These are phyloP conservation scores for Colletes collaris DNA, from an alignment of 2,888 invertebrate genomes.

Conservation along the genomic window DNA sequence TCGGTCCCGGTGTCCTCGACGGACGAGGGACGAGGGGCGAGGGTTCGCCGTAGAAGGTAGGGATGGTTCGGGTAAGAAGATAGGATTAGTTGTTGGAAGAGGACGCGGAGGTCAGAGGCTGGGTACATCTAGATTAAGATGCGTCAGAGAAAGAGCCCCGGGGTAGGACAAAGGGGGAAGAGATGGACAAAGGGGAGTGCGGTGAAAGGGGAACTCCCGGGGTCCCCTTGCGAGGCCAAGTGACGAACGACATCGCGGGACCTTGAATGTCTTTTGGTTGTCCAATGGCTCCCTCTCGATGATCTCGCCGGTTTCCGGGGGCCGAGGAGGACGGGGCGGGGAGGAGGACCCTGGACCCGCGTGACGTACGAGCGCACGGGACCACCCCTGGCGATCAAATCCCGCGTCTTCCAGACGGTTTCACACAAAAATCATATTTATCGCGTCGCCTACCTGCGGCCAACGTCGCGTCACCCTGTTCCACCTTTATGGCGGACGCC, in stretches of 20 bases:
- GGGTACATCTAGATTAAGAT: constrained; percentile 78
- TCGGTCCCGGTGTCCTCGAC: constrained; percentile 44
- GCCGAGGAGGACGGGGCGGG: neutral
- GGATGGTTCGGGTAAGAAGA: constrained; percentile 61
- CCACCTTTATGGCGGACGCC: constrained; percentile 54
- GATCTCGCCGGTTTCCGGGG: constrained; percentile 22
- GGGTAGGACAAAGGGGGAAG: constrained; percentile 41
- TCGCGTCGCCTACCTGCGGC: constrained; percentile 75
- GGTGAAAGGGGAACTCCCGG: constrained; percentile 45
- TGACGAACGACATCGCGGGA: constrained; percentile 72
- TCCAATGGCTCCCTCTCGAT: constrained; percentile 56
- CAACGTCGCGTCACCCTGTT: constrained; percentile 48
- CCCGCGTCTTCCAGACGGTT: constrained; percentile 76
- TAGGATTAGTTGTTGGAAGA: constrained; percentile 71
- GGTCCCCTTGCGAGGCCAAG: constrained; percentile 62
- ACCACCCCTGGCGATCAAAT: constrained; percentile 81
- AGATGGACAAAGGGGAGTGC: constrained; percentile 56
- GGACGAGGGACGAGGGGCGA: constrained; percentile 4
- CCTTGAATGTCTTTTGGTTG: constrained; percentile 66
- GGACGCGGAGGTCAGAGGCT: constrained; percentile 57
- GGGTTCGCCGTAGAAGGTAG: constrained; percentile 13
- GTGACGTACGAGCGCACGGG: constrained; percentile 79
- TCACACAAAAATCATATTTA: constrained; percentile 81
- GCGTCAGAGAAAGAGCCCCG: constrained; percentile 58
- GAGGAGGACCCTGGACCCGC: constrained; percentile 57